Conservation (phyloP, 2,888 invertebrate species). For the Microchrysa polita region DNA sequence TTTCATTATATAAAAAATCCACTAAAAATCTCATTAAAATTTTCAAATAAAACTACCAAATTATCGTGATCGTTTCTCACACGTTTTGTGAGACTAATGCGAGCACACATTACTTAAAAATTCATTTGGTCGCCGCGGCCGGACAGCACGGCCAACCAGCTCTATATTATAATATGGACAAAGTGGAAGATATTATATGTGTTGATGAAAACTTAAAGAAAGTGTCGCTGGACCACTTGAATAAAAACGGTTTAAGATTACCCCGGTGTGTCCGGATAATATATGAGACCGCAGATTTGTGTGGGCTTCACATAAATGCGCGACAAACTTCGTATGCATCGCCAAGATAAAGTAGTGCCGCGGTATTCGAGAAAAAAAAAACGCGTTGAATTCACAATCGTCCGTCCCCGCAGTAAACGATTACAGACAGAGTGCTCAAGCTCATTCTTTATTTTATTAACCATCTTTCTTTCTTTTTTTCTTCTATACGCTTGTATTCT, state of each 20-base stretch:
- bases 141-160: no score
- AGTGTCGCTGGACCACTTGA: constrained; percentile 44
- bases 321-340: constrained; percentile 39
- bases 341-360: constrained; percentile 37
- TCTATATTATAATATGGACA: background rate
- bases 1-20: constrained; percentile 16
- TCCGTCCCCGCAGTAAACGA: constrained; percentile 35
- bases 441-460: constrained; percentile 36
- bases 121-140: constrained; percentile 25
- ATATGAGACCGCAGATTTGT: constrained; percentile 45
- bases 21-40: constrained; percentile 39
- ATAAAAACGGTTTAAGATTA: constrained; percentile 39
- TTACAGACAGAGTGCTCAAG: constrained; percentile 25
- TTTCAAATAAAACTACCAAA: constrained; percentile 35
- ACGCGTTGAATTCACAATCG: constrained; percentile 41
- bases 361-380: constrained; percentile 38
- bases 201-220: constrained; percentile 30
- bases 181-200: constrained; percentile 11
- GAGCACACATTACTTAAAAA: constrained; percentile 23
- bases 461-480: background rate
- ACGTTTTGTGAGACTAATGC: constrained; percentile 30
- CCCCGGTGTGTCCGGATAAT: constrained; percentile 38
- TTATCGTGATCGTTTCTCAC: constrained; percentile 39
- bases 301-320: constrained; percentile 42
- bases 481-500: background rate